Conservation (phyloP, 2,888 invertebrate species). For the Melieria crassipennis region DNA sequence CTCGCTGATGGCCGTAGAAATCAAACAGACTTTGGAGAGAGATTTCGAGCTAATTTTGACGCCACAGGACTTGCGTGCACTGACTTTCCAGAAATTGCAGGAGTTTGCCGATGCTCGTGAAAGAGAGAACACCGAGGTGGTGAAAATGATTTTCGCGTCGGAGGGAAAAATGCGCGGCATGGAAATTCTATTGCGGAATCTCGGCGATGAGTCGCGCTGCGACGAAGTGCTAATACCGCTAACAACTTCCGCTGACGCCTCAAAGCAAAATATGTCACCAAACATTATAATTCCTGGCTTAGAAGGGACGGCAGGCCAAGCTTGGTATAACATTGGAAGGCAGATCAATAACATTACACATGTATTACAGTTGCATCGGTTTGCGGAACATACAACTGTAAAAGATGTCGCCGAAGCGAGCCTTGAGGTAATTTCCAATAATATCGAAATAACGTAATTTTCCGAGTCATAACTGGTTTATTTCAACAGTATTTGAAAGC, state of each 20-base stretch:
- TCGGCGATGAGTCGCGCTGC: conserved; percentile 71
- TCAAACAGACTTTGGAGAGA: conserved; percentile 90
- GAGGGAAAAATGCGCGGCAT: conserved; percentile 66
- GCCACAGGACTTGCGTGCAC: conserved; percentile 83
- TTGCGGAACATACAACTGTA: conserved; percentile 51
- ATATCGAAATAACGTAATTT: neutral
- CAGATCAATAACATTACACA: conserved; percentile 50
- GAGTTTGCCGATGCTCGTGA: conserved; percentile 55
- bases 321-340: conserved; percentile 61
- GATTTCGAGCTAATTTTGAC: conserved; percentile 88
- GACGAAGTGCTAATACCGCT: conserved; percentile 69
- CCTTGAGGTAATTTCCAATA: conserved; percentile 51
- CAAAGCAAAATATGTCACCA: conserved; percentile 50
- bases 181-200: conserved; percentile 70
- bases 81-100: conserved; percentile 73
- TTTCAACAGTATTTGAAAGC: conserved; percentile 70
- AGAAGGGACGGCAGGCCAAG: conserved; percentile 71
- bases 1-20: conserved; percentile 96
- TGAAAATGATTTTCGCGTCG: conserved; percentile 58
- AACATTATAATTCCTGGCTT: conserved; percentile 72
- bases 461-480: conserved; percentile 40
- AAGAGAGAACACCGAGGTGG: conserved; percentile 52
- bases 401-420: conserved; percentile 53
- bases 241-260: conserved; percentile 60
- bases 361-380: conserved; percentile 58